Evolutionary conservation across 2,888 invertebrate species (phyloP), one percentile per base, ranked within the genome.

Genomic region (Bombylius discolor): DNA sequence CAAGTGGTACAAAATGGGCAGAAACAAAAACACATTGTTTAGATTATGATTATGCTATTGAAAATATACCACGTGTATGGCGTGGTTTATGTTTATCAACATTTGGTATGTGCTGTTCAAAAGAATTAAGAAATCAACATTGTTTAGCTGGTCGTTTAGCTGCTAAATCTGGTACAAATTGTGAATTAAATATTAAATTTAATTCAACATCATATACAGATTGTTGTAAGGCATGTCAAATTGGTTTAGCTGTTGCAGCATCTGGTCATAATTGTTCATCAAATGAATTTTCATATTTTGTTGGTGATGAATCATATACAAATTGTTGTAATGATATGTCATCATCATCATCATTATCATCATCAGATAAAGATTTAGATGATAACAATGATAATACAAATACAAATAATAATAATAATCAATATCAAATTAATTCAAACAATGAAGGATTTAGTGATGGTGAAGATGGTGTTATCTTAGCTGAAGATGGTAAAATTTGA

Each of bases 141-240:
- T 74, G 74, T 57, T 64, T 67, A 9, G 65, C 67, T 9, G 73
- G 72, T 11, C 67, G 70, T 0, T 60, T 64, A 47, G 71, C 68
- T 5, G 73, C 70, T 0, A 60, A 67, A 45, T 66, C 62, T 11
- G 68, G 70, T 0, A 64, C 66, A 5, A 66, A 69, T 4, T 73
- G 73, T 31, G 60, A 59, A 44, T 65, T 65, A 3, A 57, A 55
- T 33, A 47, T 49, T 5, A 57, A 61, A 47, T 59, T 58, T 9
- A 69, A 68, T 59, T 58, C 63, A 6, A 64, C 67, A 1, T 61
- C 67, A 1, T 72, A 68, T 57, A 63, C 80, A 73, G 77, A 79
- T 63, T 84, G 84, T 63, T 84, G 83, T 63, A 80, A 81, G 62
- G 78, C 81, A 8, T 84, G 84, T 63, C 79, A 80, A 66, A 70